phyloP scores from a whole-genome alignment of 2,888 invertebrate species.

The Tillus elongatus region DNA sequence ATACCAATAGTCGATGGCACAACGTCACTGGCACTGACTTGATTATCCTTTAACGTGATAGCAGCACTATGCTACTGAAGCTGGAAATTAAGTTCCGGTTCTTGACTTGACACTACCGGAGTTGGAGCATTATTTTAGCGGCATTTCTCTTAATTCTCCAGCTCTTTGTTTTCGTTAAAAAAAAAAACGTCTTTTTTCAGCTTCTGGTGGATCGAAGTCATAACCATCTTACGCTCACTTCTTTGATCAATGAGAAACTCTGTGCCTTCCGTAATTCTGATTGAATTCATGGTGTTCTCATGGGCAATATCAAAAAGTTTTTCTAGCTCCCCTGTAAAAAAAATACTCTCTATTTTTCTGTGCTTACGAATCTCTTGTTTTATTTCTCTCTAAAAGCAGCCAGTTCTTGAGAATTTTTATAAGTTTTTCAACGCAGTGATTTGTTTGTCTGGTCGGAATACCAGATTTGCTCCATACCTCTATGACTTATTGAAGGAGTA shows the following conservation, averaged over 20 bases:
- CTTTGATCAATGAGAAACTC: too few relatives aligned
- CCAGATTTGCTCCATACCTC: conserved; percentile 4
- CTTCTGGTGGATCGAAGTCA: neutral
- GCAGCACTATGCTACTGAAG: too few relatives aligned
- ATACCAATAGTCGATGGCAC: conserved; percentile 1
- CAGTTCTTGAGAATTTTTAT: neutral
- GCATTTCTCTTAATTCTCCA: conserved; percentile 1
- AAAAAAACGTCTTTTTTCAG: neutral
- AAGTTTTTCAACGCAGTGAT: conserved; percentile 2
- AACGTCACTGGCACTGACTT: neutral
- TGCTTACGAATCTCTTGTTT: too few relatives aligned
- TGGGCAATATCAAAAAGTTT: conserved; percentile 3
- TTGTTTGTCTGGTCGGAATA: conserved; percentile 2
- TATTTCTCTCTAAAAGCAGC: conserved; percentile 3
- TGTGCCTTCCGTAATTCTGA: neutral
- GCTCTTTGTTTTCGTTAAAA: neutral
- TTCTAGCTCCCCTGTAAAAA: conserved; percentile 1
- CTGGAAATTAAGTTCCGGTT: too few relatives aligned
- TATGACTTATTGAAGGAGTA: neutral
- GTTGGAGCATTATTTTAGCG: conserved; percentile 4
- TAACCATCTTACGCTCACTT: too few relatives aligned
- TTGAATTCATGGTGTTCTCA: neutral
- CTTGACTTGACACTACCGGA: neutral
- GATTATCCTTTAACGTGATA: too few relatives aligned
- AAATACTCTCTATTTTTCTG: too few relatives aligned